Conservation (phyloP, 2,797 vertebrate genomes). For the Poecilia velifera region DNA sequence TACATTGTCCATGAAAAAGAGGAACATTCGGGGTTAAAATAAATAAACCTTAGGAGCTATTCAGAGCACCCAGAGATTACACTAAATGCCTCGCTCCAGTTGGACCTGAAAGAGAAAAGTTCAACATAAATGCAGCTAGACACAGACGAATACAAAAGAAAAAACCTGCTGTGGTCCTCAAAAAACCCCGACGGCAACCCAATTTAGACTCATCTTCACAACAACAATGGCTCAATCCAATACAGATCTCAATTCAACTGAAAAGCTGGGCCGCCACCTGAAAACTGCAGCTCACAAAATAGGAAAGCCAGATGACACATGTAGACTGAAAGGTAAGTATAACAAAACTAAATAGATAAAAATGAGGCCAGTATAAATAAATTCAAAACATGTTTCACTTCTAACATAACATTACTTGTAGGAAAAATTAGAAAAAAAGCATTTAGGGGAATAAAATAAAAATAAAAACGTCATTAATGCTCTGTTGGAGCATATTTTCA, state of each 20-base stretch:
- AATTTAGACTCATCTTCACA: constrained; percentile 16
- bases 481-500: neutral
- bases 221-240: constrained; percentile 12
- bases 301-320: neutral
- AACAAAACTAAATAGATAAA: neutral
- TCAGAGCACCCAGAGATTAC: neutral
- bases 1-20: neutral
- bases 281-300: constrained; percentile 3
- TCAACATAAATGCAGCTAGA: constrained; percentile 6
- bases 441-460: neutral
- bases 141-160: constrained; percentile 3
- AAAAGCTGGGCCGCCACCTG: neutral
- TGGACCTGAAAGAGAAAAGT: constrained; percentile 1
- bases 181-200: constrained; percentile 1
- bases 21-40: neutral
- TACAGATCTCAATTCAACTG: constrained; percentile 17
- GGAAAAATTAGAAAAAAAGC: too few species aligned
- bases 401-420: neutral
- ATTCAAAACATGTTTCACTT: neutral
- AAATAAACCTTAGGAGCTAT: neutral
- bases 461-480: neutral
- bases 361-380: neutral
- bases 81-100: constrained; percentile 1
- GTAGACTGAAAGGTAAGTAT: neutral
- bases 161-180: constrained; percentile 9